Evolutionary conservation across 2,888 invertebrate species (phyloP).

Genomic region (Toxonevra muliebris): DNA sequence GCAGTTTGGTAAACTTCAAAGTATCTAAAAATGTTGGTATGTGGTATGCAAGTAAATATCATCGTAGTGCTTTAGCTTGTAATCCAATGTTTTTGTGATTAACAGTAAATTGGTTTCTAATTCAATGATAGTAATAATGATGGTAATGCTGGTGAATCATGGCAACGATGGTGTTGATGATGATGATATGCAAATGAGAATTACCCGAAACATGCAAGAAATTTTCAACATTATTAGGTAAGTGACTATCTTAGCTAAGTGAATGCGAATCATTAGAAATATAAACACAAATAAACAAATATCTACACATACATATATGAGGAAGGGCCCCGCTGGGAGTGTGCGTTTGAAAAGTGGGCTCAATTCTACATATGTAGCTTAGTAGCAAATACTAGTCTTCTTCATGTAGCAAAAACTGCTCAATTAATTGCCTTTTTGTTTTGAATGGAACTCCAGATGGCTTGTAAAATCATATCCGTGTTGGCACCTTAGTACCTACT

Average conservation of each 20-base stretch:
- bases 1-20: background rate
- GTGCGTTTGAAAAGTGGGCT: background rate
- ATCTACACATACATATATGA: background rate
- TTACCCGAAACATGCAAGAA: slow-evolving; percentile 15
- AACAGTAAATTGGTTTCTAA: slow-evolving; percentile 31
- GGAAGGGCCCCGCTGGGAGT: background rate
- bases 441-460: no score
- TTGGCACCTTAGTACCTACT: no score
- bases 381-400: no score
- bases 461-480: no score
- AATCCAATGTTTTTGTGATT: slow-evolving; percentile 27
- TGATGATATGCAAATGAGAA: slow-evolving; percentile 30
- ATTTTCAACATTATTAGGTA: slow-evolving; percentile 30
- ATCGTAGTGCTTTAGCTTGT: slow-evolving; percentile 20
- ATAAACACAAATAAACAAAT: background rate
- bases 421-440: no score
- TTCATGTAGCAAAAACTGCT: no score
- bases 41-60: slow-evolving; percentile 1
- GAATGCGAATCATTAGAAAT: slow-evolving; percentile 2
- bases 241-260: slow-evolving; percentile 34
- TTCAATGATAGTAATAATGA: background rate
- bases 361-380: no score
- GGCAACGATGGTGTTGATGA: no score
- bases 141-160: no score
- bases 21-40: background rate